Conservation (phyloP, 2,888 invertebrate genomes). For the Malachius bipustulatus region DNA sequence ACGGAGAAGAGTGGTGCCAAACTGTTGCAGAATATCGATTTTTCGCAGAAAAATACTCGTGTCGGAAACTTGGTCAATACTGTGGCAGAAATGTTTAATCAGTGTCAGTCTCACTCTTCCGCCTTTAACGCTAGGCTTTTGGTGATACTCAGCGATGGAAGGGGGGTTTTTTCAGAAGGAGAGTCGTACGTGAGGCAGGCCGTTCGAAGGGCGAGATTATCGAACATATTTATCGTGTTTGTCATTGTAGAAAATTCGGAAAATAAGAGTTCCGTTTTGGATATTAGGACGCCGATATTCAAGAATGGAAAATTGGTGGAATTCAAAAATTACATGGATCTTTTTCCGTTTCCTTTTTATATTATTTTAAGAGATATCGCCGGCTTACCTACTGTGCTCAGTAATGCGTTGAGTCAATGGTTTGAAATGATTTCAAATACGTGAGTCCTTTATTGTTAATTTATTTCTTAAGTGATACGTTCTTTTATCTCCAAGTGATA, state of each 20-base stretch:
- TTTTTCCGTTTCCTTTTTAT: slow-evolving; percentile 97
- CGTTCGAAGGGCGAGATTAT: slow-evolving; percentile 66
- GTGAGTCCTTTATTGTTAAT: too few relatives aligned
- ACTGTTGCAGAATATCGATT: slow-evolving; percentile 68
- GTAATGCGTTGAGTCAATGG: slow-evolving; percentile 97
- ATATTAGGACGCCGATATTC: slow-evolving; percentile 72
- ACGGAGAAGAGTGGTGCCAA: slow-evolving; percentile 76
- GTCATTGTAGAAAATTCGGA: slow-evolving; percentile 90
- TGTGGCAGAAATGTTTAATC: slow-evolving; percentile 55
- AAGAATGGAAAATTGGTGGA: slow-evolving; percentile 44
- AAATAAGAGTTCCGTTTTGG: slow-evolving; percentile 85
- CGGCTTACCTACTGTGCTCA: slow-evolving; percentile 77
- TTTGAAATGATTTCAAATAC: slow-evolving; percentile 83
- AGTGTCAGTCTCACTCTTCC: slow-evolving; percentile 35
- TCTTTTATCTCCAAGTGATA: too few relatives aligned
- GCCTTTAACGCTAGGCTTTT: slow-evolving; percentile 69
- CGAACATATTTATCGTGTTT: slow-evolving; percentile 86
- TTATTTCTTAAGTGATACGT: too few relatives aligned
- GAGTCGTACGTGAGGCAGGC: slow-evolving; percentile 63
- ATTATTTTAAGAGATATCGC: slow-evolving; percentile 83
- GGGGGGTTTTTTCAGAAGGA: slow-evolving; percentile 85
- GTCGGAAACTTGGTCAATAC: slow-evolving; percentile 74
- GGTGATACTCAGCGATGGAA: slow-evolving; percentile 88
- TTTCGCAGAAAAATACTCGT: slow-evolving; percentile 81
- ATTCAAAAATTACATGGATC: slow-evolving; percentile 80